Evolutionary conservation across 2,113 vertebrate species (phyloP), one percentile per base, ranked within the genome.

Genomic region (Dolichotis patagonum): DNA sequence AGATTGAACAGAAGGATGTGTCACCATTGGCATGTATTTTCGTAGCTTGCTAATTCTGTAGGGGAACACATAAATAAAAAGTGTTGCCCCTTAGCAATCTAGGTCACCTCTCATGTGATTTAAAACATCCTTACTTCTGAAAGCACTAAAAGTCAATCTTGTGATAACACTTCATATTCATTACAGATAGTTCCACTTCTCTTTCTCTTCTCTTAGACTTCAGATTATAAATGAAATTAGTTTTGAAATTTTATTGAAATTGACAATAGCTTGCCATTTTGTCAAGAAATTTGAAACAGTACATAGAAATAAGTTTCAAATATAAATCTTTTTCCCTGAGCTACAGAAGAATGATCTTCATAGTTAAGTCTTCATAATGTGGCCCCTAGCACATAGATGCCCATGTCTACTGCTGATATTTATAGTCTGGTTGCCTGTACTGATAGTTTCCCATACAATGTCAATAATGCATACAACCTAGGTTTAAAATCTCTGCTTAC

Each of bases 341-440:
- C 49, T 54, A 56, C 13, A 32, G 62, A 67, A 87, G 69, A 63
- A 54, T 58, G 71, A 26, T 1, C 19, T 32, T 85, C 11, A 28
- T 65, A 7, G 6, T 26, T 92, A 24, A 8, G 0, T 24, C 35
- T 13, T 43, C 26, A 30, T 38, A n/a, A 32, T 6, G 1, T 52
- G 11, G 14, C 9, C 24, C 5, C 52, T 20, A 60, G 1, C 1
- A 11, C 17, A 24, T 20, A 20, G 2, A 8, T 28, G 5, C 1
- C 43, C 41, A 35, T 14, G 12, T 30, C 41, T 14, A 14, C 35
- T 49, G 28, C 1, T 78, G 10, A 54, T 11, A 49, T 65, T n/a
- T 6, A 65, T 17, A 49, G 30, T 62, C 22, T 43, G 38, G 1
- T 58, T 41, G 19, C 14, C 65, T 43, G n/a, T 58, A 24, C 56